Evolutionary conservation across 1,140 invertebrate species (phyloP), one percentile per base, ranked within the genome.

Genomic region (Halotydeus destructor): DNA sequence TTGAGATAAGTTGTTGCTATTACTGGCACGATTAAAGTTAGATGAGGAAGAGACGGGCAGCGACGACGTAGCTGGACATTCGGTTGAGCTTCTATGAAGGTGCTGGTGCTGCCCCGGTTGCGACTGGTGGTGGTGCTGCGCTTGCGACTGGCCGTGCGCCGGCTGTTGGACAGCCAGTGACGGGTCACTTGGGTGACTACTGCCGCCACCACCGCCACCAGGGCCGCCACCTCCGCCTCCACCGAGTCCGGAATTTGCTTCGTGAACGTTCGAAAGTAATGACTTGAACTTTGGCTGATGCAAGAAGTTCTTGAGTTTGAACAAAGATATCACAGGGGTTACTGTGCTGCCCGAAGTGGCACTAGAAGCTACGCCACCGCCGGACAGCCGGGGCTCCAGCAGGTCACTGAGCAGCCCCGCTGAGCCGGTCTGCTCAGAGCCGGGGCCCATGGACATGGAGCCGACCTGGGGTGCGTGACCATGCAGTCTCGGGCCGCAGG

Each of bases 251-350:
- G 5, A 4, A 33, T 33, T 19, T 16, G 3, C 18, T 34, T 43
- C 36, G 36, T 34, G 32, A 43, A 35, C 41, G 22, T 24, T 43
- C 14, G 31, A 31, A 9, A 31, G 32, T n/a, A 41, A 18, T 33
- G 30, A 41, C 19, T 41, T 31, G 16, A 32, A 41, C 38, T 51
- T 47, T 25, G 51, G 52, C 45, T 54, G 50, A 35, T 49, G 41
- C 14, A 52, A 38, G 48, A 52, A 53, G 38, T 51, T 53, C 44
- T 53, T 52, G 36, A 54, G 44, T 44, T 54, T 54, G 39, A 54
- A 50, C 22, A 54, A 45, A 18, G 51, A 53, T 28, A 54, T 54
- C 35, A 54, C 52, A 24, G 52, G 52, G 31, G 52, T 51, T 9
- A 44, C 50, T n/a, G 37, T 43, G 19, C 38, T 21, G 32, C 30